These are phyloP conservation scores for Myripristis murdjan DNA, from an alignment of 2,797 vertebrate species.

Conservation along the genomic window DNA sequence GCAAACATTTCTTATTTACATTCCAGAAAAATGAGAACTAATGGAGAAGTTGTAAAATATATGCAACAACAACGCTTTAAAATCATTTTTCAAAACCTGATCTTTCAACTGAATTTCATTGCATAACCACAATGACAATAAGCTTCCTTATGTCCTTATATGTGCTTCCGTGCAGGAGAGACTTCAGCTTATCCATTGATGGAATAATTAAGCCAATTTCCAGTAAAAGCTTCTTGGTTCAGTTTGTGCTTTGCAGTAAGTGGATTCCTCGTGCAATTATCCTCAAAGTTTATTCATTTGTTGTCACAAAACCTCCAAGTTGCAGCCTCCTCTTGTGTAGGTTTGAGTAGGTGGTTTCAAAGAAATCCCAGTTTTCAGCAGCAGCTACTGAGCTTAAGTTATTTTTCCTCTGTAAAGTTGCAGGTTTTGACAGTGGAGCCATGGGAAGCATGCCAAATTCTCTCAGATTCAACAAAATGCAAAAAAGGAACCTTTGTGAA, in stretches of 20 bases:
- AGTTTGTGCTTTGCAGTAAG: slow-evolving; percentile 13
- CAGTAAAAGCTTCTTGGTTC: slow-evolving; percentile 37
- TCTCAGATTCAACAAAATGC: slow-evolving; percentile 14
- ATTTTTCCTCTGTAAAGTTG: slow-evolving; percentile 13
- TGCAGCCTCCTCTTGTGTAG: slow-evolving; percentile 42
- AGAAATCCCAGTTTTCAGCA: slow-evolving; percentile 36
- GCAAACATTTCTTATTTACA: slow-evolving; percentile 15
- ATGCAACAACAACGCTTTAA: slow-evolving; percentile 1
- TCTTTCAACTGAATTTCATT: too few relatives aligned
- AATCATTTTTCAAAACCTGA: background rate
- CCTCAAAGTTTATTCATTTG: slow-evolving; percentile 41
- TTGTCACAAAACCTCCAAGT: slow-evolving; percentile 8
- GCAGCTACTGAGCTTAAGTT: slow-evolving; percentile 7
- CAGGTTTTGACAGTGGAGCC: slow-evolving; percentile 1
- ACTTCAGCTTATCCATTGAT: slow-evolving; percentile 26
- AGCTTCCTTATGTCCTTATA: too few relatives aligned
- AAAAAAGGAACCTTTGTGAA: slow-evolving; percentile 6
- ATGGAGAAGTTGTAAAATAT: slow-evolving; percentile 14
- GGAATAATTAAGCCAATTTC: slow-evolving; percentile 32
- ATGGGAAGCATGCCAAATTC: slow-evolving; percentile 11
- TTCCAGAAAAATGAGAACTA: slow-evolving; percentile 1
- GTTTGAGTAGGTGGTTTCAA: slow-evolving; percentile 48
- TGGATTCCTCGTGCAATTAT: slow-evolving; percentile 24
- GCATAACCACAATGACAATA: too few relatives aligned
- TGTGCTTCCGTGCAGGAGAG: background rate